Evolutionary conservation across 2,797 vertebrate genomes (phyloP), one percentile per base, ranked within the genome.

Genomic region (Gouania willdenowi): DNA sequence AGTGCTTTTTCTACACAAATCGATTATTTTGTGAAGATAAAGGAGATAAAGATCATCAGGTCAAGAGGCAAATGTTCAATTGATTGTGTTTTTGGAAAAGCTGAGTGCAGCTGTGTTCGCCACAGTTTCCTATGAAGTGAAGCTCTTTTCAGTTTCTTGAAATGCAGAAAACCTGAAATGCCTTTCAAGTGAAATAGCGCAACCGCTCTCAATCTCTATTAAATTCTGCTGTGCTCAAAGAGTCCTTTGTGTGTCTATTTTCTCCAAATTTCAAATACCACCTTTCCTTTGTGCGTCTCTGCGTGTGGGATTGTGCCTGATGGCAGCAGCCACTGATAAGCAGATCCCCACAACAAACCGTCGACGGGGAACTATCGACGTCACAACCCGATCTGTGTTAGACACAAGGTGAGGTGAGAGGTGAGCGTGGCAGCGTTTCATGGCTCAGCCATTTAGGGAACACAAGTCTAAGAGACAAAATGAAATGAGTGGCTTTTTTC

Each of bases 371-470:
- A 54, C 55, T 41, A 12, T 53, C 7, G 16, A 40, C 45, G 36
- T 43, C 52, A 3, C 40, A 49, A 41, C 61, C 58, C 6, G 58
- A 70, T 72, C 58, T 60, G 48, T 77, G 68, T 77, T 49, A 29
- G 49, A 67, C 70, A 74, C 50, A 36, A 59, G 57, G 44, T 31
- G 1, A 43, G 69, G 64, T 45, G 58, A 63, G 57, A 62, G 73
- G 73, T 77, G 58, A 71, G 12, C 3, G 12, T 49, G 34, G 52
- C 59, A 22, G 33, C 64, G 56, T 75, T 76, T 67, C 58, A 53
- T 44, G 66, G 68, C 69, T 77, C 75, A 70, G 60, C 42, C 51
- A 63, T 56, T 74, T 60, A 50, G 8, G 39, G 33, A 47, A 42
- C 38, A 56, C 11, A 30, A 33, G 55, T 41, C 5, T 1, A 42